Base-by-base conservation (phyloP, 2,797 vertebrate genomes). In the Notoglanidium macrostoma region DNA sequence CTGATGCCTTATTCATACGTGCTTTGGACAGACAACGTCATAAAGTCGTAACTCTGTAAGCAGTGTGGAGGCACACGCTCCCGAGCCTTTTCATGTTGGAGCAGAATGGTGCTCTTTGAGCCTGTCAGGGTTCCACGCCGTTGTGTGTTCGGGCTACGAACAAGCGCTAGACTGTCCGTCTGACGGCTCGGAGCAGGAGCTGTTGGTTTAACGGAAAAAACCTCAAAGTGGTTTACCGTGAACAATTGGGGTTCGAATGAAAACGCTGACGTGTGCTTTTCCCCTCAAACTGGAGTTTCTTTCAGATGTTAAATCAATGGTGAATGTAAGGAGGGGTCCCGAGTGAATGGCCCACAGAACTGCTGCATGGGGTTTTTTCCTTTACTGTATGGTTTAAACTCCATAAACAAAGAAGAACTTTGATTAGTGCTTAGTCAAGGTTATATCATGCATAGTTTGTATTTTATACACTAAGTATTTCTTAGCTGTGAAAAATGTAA, bases 161-260 rank as follows among this genome's bases (percentile, higher is more conserved):
- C 85, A 88, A 88, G 86, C 83, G 68, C 15, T 17, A 32, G 46
- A 76, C 87, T 90, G 89, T 90, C 77, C 51, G 44, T 54, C 26
- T 63, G 84, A 87, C 59, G 17, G 9, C 49, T 32, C 49, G 0
- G 40, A 44, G 77, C 61, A 12, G 63, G 73, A 83, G 26, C 49
- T 85, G 85, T 83, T 87, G 83, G 61, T 87, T 87, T 77, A 81
- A 76, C 23, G 59, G 80, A 19, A 51, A 67, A 49, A 49, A n/a
- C 0, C 23, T 15, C 17, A 17, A 70, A 3, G 49, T 35, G 84
- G 51, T 68, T 68, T 78, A 68, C 65, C 57, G 3, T 57, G 86
- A 80, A 84, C 88, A 86, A 83, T 78, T 67, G 40, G 29, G 79
- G 49, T 85, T 83, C 79, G 54, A 85, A 65, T 54, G n/a, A 67